Base-by-base conservation (phyloP, 2,797 vertebrate genomes). In the Botia almorhae region DNA sequence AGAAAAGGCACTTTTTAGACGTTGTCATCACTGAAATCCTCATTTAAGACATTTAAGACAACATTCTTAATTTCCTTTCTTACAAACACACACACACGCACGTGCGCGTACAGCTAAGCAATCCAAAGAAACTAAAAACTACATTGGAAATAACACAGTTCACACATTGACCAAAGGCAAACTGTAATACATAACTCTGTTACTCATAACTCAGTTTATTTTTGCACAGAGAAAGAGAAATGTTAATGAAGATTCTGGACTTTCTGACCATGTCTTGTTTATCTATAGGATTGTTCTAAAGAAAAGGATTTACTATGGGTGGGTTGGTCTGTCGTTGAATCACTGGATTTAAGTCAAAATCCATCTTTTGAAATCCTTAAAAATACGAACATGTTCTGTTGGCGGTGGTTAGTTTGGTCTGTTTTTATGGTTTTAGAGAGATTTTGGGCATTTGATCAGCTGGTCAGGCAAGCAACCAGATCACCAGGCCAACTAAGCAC, bases 1-100 rank as follows among this genome's bases (percentile, higher is more conserved):
- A 87, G 88, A 85, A 88, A 88, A 89, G 90, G 36, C 61, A 56
- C 4, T 76, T 80, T 76, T 80, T 26, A 56, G 50, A 50, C 16
- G 12, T 12, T 61, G 39, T 7, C 39, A 21, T 58, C n/a, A 61
- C 50, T 58, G 61, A 64, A 56, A 67, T 23, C 67, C 48, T 69
- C 19, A 26, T 26, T 26, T 26, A 26, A 82, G 61, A n/a, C 11
- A 1, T 11, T 64, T 60, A 19, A 16, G 14, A 12, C 36, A 48
- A 55, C 53, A 11, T 67, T 74, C 50, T 48, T 29, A 43, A 74
- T 81, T 23, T 50, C 13, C 36, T 65, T 26, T 26, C 56, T 10
- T 3, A 64, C 67, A 61, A 7, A 43, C 39, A 43, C 55, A 70
- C 19, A 63, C 17, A 65, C 48, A 51, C 43, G n/a, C 33, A 74